These are phyloP conservation scores for Papilio polyxenes DNA, from an alignment of 1,140 invertebrate genomes.

Conservation along the genomic window DNA sequence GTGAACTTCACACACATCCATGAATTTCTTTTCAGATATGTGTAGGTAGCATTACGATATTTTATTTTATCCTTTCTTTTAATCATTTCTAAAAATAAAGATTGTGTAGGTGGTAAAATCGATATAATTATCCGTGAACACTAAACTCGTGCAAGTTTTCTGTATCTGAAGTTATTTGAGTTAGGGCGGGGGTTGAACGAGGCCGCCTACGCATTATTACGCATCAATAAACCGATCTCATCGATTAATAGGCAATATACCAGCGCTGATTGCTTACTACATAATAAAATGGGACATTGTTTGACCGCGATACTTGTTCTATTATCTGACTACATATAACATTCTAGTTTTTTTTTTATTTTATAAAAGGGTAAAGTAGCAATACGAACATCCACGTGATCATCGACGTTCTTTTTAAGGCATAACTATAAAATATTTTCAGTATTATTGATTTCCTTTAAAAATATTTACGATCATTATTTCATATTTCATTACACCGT, in stretches of 20 bases:
- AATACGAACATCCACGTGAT: too few relatives aligned
- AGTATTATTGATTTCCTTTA: not conserved
- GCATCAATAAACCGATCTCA: conserved; percentile 40
- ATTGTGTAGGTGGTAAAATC: not conserved
- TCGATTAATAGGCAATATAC: conserved; percentile 45
- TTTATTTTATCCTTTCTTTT: not conserved
- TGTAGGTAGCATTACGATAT: not conserved
- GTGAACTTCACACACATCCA: not conserved
- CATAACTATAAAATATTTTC: not conserved
- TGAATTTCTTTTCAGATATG: not conserved
- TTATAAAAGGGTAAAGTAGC: not conserved
- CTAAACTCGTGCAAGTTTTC: not conserved
- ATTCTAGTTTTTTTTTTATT: not conserved
- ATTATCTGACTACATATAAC: not conserved
- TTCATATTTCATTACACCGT: not conserved
- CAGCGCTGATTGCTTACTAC: conserved; percentile 17
- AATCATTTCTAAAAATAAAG: not conserved
- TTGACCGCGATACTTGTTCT: conserved; percentile 32
- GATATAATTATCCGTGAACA: not conserved
- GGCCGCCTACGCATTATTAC: conserved; percentile 27
- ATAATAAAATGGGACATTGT: conserved; percentile 45
- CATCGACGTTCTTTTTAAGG: too few relatives aligned
- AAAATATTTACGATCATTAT: not conserved
- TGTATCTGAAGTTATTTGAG: not conserved
- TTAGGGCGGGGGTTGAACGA: conserved; percentile 6